Evolutionary conservation across 53 echinoderm and acorn worm species (phyloP).

Genomic region (Paracentrotus lividus): DNA sequence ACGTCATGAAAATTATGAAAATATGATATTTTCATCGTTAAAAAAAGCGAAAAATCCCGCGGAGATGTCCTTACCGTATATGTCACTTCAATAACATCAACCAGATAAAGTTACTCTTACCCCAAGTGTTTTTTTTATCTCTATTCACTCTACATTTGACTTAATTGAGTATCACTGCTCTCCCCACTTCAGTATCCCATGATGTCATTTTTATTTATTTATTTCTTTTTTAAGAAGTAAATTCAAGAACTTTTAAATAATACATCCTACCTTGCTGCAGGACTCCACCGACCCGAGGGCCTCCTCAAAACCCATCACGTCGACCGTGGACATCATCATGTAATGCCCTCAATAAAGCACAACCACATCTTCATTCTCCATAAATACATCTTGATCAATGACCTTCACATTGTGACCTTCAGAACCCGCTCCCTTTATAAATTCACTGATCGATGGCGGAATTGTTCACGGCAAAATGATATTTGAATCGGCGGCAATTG

Average conservation of each 20-base stretch:
- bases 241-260: conserved; percentile 5
- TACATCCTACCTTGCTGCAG: not conserved
- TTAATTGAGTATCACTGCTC: not conserved
- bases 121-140: too few species aligned
- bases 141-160: too few species aligned
- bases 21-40: too few species aligned
- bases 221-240: not conserved
- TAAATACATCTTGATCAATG: conserved; percentile 36
- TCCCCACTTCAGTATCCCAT: not conserved
- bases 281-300: not conserved
- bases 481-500: not conserved
- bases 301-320: not conserved
- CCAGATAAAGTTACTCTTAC: too few species aligned
- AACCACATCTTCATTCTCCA: not conserved
- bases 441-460: not conserved
- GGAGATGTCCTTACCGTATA: too few species aligned
- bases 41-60: too few species aligned
- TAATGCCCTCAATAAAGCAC: conserved; percentile 26
- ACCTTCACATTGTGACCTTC: not conserved
- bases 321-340: not conserved
- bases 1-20: too few species aligned
- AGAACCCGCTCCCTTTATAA: not conserved
- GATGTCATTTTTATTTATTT: not conserved
- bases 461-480: conserved; percentile 6
- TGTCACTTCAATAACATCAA: too few species aligned